phyloP scores from a whole-genome alignment of 2,113 vertebrate genomes.

The Oncorhynchus tshawytscha region DNA sequence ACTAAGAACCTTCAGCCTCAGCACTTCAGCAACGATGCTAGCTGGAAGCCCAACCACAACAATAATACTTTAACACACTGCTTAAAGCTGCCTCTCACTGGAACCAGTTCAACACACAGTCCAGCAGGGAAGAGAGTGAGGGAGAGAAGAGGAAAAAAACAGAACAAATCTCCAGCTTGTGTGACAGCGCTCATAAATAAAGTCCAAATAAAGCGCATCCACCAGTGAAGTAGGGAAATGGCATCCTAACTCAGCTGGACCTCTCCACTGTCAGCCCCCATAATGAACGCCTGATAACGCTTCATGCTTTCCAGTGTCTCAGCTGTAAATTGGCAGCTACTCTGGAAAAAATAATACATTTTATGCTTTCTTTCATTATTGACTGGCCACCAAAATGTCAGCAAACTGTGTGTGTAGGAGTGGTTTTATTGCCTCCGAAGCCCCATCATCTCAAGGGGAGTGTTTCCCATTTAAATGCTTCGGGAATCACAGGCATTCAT shows the following conservation, averaged over 20 bases:
- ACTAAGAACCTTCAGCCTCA: conserved; percentile 31
- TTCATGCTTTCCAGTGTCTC: conserved; percentile 15
- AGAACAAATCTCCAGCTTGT: conserved; percentile 19
- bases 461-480: neutral
- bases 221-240: conserved; percentile 17
- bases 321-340: conserved; percentile 41
- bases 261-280: conserved; percentile 30
- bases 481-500: conserved; percentile 5
- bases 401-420: conserved; percentile 6
- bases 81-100: conserved; percentile 7
- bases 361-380: conserved; percentile 28
- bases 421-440: conserved; percentile 24
- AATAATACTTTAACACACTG: neutral
- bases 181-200: conserved; percentile 36
- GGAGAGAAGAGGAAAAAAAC: conserved; percentile 4
- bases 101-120: neutral
- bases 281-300: conserved; percentile 46
- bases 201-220: conserved; percentile 34
- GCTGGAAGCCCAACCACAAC: conserved; percentile 6
- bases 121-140: neutral
- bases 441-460: neutral
- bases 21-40: neutral
- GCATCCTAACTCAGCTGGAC: conserved; percentile 27
- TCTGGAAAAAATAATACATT: conserved; percentile 32
- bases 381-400: conserved; percentile 37